Base-by-base conservation (phyloP, 1,140 invertebrate genomes). In the Trichoplusia ni region DNA sequence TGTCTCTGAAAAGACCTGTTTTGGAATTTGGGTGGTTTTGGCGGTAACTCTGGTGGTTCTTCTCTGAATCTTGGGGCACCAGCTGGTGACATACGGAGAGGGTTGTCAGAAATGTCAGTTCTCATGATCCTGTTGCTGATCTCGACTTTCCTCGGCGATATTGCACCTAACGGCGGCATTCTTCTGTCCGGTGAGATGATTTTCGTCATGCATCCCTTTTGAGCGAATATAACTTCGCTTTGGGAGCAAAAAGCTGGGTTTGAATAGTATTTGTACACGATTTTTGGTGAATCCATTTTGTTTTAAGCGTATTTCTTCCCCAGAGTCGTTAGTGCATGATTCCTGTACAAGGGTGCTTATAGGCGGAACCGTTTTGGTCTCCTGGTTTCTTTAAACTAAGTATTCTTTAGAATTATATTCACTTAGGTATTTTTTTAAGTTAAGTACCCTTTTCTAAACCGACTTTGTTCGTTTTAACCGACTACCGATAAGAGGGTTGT, bases 231-330 rank as follows among this genome's bases (percentile, higher is more conserved):
- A 40, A 92, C 94, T 75, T 96, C 95, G 73, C 94, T 95, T 84
- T 95, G 93, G 9, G 93, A 92, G 77, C 94, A 95, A 72, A 96
- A 95, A 0, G 95, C 95, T 9, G 94, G 94, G 73, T 96, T 96
- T 1, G 94, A 94, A 75, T 96, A 95, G 70, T 94, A 91, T 74
- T 90, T 91, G 75, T 91, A 91, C 0, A 91, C 83, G 6, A 91
- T 91, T 71, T 89, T 91, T 29, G 90, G 90, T 4, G 90, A 91
- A 64, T 91, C 90, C 90, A 91, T 91, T 56, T 42, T 78, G 47
- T 56, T 79, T 40, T 77, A 75, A 78, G 80, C 73, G 77, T 80
- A 74, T 46, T 60, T 3, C 67, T 82, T 75, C 72, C 75, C 80
- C 74, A 18, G 16, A 62, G 47, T 49, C 25, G 14, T 74, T 65